Base-by-base conservation (phyloP, 2,888 invertebrate genomes). In the Caenorhabditis becei region DNA sequence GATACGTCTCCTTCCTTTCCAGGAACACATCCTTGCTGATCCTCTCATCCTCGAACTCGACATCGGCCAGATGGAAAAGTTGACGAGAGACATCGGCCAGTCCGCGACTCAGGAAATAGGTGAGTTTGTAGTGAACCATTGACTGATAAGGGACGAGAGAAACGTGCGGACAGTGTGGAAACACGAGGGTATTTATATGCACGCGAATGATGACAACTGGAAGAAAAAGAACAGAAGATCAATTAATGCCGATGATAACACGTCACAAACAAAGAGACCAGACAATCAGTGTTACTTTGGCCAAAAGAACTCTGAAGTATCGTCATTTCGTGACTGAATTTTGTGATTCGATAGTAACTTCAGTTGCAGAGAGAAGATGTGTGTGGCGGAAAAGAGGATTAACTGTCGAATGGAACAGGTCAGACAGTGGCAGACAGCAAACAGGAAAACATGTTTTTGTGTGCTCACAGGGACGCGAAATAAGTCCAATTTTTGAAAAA, bases 101-200 rank as follows among this genome's bases (percentile, higher is more conserved):
- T 1, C 79, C 82, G 10, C 82, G 67, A 0, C 56, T 63, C 23
- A 71, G 20, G 24, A 83, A 83, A 24, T 80, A 83, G 58, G 61
- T 72, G 16, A 82, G 53, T 41, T 82, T 82, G 66, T 82, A 82
- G 70, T 70, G 59, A 49, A 71, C 70, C 82, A 82, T 82, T 1
- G 7, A 14, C 20, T n/a, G 26, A 41, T 59, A 37, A 41, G 59
- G 20, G 59, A 23, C 16, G 20, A 59, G 59, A 16, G 41, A 16
- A 59, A 23, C n/a, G 41, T 37, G 37, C 24, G 44, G n/a, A 23
- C 18, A 32, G 32, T 8, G 16, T 37, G 35, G 8, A 10, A 23
- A 61, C 16, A 10, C 1, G 47, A 1, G 8, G 47, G 24, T 62
- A 62, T 62, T 62, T 62, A 47, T 62, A 47, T 16, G 47, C 47